Evolutionary conservation across 2,888 invertebrate genomes (phyloP).

Genomic region (Phaonia tiefii): DNA sequence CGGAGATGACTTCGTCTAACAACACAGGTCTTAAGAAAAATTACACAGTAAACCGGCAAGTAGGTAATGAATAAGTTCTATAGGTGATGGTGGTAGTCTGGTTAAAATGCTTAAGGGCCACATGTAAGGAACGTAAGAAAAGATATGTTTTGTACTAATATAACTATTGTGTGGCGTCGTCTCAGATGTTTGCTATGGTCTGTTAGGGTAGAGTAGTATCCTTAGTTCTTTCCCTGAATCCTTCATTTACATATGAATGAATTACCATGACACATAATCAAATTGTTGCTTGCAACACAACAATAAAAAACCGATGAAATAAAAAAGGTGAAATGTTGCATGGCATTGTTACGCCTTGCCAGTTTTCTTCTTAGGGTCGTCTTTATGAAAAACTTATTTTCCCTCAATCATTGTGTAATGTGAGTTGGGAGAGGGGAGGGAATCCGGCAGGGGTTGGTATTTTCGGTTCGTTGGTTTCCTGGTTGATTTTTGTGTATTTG

Average conservation of each 20-base stretch:
- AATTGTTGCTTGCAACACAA: conserved; percentile 33
- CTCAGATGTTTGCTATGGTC: conserved; percentile 22
- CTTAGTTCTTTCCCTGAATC: not conserved
- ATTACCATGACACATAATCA: conserved; percentile 56
- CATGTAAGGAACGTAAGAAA: not conserved
- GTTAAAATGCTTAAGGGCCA: no score
- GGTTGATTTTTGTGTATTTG: conserved; percentile 13
- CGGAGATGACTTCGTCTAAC: not conserved
- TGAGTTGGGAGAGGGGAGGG: not conserved
- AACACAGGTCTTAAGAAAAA: conserved; percentile 47
- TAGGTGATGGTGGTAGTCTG: no score
- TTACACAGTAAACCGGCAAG: conserved; percentile 26
- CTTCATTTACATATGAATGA: conserved; percentile 64
- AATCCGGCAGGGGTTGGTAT: conserved; percentile 16
- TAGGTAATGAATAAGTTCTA: not conserved
- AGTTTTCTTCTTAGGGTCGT: not conserved
- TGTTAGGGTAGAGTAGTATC: not conserved
- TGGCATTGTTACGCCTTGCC: conserved; percentile 35
- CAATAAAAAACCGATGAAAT: conserved; percentile 40
- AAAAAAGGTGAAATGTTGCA: conserved; percentile 51
- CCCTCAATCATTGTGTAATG: conserved; percentile 3
- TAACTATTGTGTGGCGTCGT: conserved; percentile 14
- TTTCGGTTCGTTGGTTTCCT: conserved; percentile 23
- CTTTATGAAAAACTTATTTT: conserved; percentile 23
- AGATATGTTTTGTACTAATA: not conserved